Base-by-base conservation (phyloP, 2,113 vertebrate genomes). In the Dinomys branickii region DNA sequence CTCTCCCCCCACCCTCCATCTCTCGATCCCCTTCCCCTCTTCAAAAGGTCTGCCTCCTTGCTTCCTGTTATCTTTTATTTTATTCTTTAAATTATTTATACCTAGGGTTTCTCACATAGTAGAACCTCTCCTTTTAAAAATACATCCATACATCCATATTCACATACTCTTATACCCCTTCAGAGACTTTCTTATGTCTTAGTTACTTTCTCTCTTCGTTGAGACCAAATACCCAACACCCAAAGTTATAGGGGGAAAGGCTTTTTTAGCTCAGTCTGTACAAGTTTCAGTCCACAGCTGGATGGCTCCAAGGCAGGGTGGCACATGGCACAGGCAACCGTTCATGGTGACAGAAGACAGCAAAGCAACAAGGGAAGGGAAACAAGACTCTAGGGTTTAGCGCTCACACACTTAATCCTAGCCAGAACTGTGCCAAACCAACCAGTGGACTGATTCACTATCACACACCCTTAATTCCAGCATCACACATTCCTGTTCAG, bases 71-170 rank as follows among this genome's bases (percentile, higher is more conserved):
- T 44, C 41, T 44, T 75, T 75, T 5, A 44, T 44, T 44, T 75
- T 75, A 24, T 44, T 75, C 71, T 14, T 75, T 75, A 75, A 75
- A 41, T 44, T 75, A 26, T 73, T 67, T 73, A 75, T 44, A 44
- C 38, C 38, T 44, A 26, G 71, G 35, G 17, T 26, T 67, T 67
- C 65, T 67, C 69, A 71, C 41, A 38, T 71, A 71, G 19, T 71
- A 71, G 33, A 67, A 92, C 80, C 30, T 83, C 38, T 5, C 58
- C 63, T 35, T 67, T 69, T 96, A 30, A 91, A 94, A 96, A 91
- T 5, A 93, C 35, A 92, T 12, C 92, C 7, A 81, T 47, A 78
- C 38, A 86, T 2, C n/a, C 35, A 69, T n/a, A 20, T n/a, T 86
- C 65, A 93, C 0, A 41, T 3, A 50, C 4, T 52, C 52, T 81